Evolutionary conservation across 2,888 invertebrate genomes (phyloP), one percentile per base, ranked within the genome.

Genomic region (Cistogaster globosa): DNA sequence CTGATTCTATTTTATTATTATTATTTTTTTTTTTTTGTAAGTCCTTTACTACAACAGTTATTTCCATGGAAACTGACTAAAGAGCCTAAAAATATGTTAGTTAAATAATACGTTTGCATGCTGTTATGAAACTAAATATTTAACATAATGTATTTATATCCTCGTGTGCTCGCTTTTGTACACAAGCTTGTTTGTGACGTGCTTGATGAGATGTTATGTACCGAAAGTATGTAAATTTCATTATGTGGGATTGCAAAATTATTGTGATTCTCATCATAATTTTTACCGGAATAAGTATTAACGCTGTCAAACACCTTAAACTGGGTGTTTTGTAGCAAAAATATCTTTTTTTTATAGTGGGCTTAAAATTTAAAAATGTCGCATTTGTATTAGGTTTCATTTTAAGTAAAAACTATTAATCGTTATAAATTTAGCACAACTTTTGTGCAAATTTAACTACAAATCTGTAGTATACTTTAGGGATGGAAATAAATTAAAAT

Each of bases 81-180:
- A 62, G 12, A 55, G 38, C 68, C 65, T 65, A 6, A 67, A 72
- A 72, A 65, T 79, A 79, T 79, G 79, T 42, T 80, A 38, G 65
- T 22, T 65, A 72, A 80, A 72, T 78, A 78, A 78, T 69, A 67
- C 58, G 57, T 38, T 32, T 16, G 36, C 16, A 20, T 62, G 38
- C 60, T 55, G 63, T 65, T 68, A 12, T 12, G 42, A 12, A 42
- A 42, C 22, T 48, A 45, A 57, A 48, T 75, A 32, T 63, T 53
- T 69, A 36, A 42, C 20, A 65, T 26, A 14, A 38, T 51, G 22
- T 51, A 62, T 22, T 36, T 53, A n/a, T 75, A 0, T 51, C n/a
- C 51, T 38, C 3, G 16, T 74, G 9, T 16, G 7, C 7, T n/a
- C 16, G 12, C 20, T 11, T 18, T 32, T 55, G 20, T 16, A 45